phyloP scores from a whole-genome alignment of 2,888 invertebrate genomes.

The Heliconius charithonia region DNA sequence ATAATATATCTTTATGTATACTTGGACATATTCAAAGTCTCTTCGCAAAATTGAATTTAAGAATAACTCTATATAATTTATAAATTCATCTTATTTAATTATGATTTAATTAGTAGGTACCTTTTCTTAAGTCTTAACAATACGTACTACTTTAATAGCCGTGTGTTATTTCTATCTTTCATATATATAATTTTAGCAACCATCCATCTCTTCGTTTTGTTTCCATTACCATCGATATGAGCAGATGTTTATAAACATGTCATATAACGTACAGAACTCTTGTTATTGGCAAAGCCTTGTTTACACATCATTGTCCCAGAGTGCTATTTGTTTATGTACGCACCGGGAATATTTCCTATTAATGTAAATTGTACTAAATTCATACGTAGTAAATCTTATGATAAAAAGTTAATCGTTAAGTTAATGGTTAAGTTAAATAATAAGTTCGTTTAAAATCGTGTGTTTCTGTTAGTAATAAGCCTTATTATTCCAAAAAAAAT shows the following conservation, averaged over 20 bases:
- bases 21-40: too few relatives aligned
- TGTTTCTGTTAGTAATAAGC: background rate
- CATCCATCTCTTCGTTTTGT: constrained; percentile 17
- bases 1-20: too few relatives aligned
- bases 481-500: too few relatives aligned
- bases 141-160: too few relatives aligned
- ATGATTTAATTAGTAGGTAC: too few relatives aligned
- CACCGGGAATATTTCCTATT: constrained; percentile 1
- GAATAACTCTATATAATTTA: background rate
- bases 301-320: constrained; percentile 45
- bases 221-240: constrained; percentile 36
- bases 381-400: background rate
- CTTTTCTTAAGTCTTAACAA: too few relatives aligned
- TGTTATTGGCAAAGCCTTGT: constrained; percentile 48
- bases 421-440: too few relatives aligned
- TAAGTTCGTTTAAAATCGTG: too few relatives aligned
- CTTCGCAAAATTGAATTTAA: background rate
- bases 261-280: constrained; percentile 33
- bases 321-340: constrained; percentile 43
- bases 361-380: background rate
- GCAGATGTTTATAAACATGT: constrained; percentile 45
- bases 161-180: background rate
- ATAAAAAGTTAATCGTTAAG: too few relatives aligned
- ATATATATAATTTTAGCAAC: constrained; percentile 18
- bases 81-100: background rate